phyloP scores from a whole-genome alignment of 1,140 invertebrate species.

The Drosophila lini region DNA sequence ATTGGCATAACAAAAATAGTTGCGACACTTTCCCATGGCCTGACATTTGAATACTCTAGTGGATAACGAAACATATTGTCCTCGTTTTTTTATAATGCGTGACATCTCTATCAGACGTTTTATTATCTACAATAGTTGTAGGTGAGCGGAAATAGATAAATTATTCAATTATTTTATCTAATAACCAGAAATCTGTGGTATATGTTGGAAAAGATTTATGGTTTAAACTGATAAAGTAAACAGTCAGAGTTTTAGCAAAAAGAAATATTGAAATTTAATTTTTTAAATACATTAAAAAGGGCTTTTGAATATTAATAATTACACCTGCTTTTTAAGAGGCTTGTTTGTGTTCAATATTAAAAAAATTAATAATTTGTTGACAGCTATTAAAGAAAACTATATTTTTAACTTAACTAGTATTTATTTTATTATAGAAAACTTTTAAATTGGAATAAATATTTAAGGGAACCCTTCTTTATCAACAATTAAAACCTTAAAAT shows the following conservation, averaged over 20 bases:
- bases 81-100: not conserved
- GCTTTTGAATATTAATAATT: not conserved
- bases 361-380: not conserved
- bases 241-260: not conserved
- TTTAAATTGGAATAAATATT: not conserved
- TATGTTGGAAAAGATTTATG: not conserved
- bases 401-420: not conserved
- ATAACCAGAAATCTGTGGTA: not conserved
- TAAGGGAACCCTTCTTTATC: no score
- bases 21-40: conserved; percentile 25
- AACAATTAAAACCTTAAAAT: not conserved
- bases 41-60: conserved; percentile 41
- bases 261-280: not conserved
- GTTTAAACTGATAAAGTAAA: not conserved
- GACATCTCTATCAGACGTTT: not conserved
- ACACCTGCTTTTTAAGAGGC: not conserved
- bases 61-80: not conserved
- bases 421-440: not conserved
- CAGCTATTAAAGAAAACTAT: not conserved
- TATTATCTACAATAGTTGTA: not conserved
- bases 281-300: not conserved
- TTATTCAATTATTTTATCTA: conserved; percentile 3
- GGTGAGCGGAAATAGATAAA: conserved; percentile 8
- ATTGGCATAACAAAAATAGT: conserved; percentile 25
- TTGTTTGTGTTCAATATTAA: not conserved